phyloP scores from a whole-genome alignment of 2,797 vertebrate species.

The Jordanella pulchra region DNA sequence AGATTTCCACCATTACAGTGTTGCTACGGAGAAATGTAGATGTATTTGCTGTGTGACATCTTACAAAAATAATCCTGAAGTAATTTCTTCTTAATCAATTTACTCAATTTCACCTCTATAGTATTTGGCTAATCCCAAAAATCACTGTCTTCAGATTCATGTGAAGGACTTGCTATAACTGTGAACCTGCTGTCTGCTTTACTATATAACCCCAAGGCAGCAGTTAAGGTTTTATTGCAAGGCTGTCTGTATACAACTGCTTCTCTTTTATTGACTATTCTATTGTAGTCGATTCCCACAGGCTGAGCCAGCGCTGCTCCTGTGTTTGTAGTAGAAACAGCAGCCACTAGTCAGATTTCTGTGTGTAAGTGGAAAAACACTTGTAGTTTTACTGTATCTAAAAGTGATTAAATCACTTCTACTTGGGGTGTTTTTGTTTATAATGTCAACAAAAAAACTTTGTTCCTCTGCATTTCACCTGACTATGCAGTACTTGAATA shows the following conservation, averaged over 20 bases:
- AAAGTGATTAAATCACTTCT: neutral
- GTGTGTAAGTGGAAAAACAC: neutral
- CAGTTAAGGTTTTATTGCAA: conserved; percentile 67
- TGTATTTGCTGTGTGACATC: conserved; percentile 29
- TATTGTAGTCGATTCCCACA: conserved; percentile 41
- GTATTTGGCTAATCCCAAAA: conserved; percentile 30
- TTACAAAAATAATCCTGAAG: conserved; percentile 28
- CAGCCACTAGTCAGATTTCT: conserved; percentile 38
- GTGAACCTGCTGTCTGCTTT: conserved; percentile 43
- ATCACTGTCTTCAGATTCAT: conserved; percentile 32
- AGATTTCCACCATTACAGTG: neutral
- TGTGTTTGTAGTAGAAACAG: conserved; percentile 32
- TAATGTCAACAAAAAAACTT: too few relatives aligned
- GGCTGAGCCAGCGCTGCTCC: conserved; percentile 28
- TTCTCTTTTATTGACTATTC: conserved; percentile 58
- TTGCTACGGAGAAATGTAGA: conserved; percentile 17
- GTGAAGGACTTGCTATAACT: conserved; percentile 47
- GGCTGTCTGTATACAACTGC: conserved; percentile 44
- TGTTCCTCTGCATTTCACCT: neutral
- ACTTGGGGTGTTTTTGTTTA: neutral
- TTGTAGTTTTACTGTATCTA: neutral
- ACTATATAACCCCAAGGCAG: conserved; percentile 50
- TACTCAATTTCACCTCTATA: too few relatives aligned
- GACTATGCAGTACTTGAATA: neutral
- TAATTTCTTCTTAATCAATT: conserved; percentile 33